Percentiles rank a stretch among this genome's conserved stretches.
Conservation (phyloP, 1,140 invertebrate species). For the Stenopsyche tienmushanensis region DNA sequence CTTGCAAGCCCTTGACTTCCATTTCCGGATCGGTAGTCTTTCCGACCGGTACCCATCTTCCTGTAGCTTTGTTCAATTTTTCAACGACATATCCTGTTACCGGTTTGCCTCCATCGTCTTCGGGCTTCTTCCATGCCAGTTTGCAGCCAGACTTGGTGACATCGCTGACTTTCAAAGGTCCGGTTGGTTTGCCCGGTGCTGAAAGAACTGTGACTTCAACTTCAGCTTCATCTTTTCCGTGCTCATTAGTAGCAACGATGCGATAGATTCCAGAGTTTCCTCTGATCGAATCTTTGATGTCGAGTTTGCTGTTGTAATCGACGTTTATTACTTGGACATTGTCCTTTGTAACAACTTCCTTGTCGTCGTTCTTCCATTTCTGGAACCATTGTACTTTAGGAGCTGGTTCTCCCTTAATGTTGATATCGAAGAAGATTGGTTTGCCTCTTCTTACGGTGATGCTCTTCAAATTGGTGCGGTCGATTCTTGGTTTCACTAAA, state of each 20-base stretch:
- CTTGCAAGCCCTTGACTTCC: constrained; percentile 88
- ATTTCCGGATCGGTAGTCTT: constrained; percentile 83
- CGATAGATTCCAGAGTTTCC: constrained; percentile 89
- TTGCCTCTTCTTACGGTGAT: constrained; percentile 90
- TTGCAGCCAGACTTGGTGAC: constrained; percentile 88
- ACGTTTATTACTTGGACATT: constrained; percentile 83
- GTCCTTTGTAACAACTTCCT: constrained; percentile 58
- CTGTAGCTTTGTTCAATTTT: constrained; percentile 91
- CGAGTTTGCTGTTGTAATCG: constrained; percentile 92
- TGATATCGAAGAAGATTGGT: constrained; percentile 88
- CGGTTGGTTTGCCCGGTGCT: constrained; percentile 80
- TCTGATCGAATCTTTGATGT: constrained; percentile 78
- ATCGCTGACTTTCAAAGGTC: constrained; percentile 89
- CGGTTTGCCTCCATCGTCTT: constrained; percentile 97
- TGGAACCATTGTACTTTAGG: constrained; percentile 90
- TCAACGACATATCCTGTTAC: constrained; percentile 96
- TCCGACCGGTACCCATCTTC: constrained; percentile 91
- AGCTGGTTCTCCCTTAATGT: constrained; percentile 91
- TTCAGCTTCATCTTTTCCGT: constrained; percentile 90
- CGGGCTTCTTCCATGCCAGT: constrained; percentile 94
- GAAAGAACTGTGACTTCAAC: constrained; percentile 90
- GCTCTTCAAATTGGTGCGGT: constrained; percentile 90
- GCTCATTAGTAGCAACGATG: constrained; percentile 87
- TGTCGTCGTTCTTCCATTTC: constrained; percentile 56
- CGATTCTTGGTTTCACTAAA: constrained; percentile 94